phyloP scores from a whole-genome alignment of 2,888 invertebrate genomes.

The Eustalomyia histrio region DNA sequence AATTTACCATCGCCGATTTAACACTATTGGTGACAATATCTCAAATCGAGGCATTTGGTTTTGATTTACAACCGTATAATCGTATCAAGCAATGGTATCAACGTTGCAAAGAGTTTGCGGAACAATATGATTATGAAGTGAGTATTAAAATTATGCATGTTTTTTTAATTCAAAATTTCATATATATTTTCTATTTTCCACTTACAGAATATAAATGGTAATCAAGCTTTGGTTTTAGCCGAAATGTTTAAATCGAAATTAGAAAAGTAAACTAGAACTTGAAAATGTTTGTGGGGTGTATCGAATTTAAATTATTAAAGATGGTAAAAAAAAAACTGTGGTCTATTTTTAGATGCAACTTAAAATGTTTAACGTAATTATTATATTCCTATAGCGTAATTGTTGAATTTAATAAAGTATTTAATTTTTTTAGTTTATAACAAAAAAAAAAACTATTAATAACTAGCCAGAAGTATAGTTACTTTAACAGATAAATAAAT shows the following conservation, averaged over 20 bases:
- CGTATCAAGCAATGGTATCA: slow-evolving; percentile 84
- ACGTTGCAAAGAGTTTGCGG: slow-evolving; percentile 83
- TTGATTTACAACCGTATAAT: slow-evolving; percentile 81
- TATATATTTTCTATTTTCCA: neutral
- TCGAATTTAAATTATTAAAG: slow-evolving; percentile 44
- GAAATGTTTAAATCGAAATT: slow-evolving; percentile 81
- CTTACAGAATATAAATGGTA: slow-evolving; percentile 81
- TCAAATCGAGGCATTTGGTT: slow-evolving; percentile 80
- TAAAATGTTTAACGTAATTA: slow-evolving; percentile 25
- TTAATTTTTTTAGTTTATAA: slow-evolving; percentile 11
- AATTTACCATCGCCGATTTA: slow-evolving; percentile 79
- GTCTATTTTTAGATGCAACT: slow-evolving; percentile 56
- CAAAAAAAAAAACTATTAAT: neutral
- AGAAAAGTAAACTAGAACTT: slow-evolving; percentile 34
- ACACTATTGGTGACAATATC: slow-evolving; percentile 77
- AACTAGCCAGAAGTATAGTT: neutral
- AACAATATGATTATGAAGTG: slow-evolving; percentile 84
- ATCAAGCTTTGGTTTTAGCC: slow-evolving; percentile 82
- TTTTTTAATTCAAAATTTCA: neutral
- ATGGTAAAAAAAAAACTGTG: slow-evolving; percentile 28
- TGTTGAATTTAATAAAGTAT: slow-evolving; percentile 35
- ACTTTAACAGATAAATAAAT: neutral
- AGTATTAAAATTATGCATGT: neutral
- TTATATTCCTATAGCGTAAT: slow-evolving; percentile 30
- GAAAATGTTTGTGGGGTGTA: slow-evolving; percentile 39